Evolutionary conservation across 2,797 vertebrate species (phyloP).

Genomic region (Poecilia gillii): DNA sequence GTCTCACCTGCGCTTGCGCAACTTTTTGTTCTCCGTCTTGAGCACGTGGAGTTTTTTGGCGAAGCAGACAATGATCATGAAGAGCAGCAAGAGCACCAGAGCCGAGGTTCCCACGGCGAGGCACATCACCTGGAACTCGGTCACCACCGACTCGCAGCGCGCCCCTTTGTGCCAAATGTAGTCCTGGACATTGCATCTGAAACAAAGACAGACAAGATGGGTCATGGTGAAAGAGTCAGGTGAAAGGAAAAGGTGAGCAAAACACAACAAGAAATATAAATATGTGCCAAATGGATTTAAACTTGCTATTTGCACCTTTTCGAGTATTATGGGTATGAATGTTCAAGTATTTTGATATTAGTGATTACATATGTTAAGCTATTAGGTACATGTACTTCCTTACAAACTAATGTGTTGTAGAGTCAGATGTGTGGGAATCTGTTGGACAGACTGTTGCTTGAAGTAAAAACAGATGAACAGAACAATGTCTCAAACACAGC

Average conservation of each 20-base stretch:
- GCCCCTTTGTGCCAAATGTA: conserved; percentile 97
- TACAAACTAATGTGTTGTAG: not conserved
- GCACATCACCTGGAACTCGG: conserved; percentile 97
- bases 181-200: conserved; percentile 94
- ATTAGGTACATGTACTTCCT: not conserved
- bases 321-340: not conserved
- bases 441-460: not conserved
- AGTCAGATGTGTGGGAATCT: not conserved
- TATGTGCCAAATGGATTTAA: not conserved
- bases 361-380: not conserved
- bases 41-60: conserved; percentile 97
- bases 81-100: conserved; percentile 92
- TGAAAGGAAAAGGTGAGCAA: not conserved
- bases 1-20: conserved; percentile 93
- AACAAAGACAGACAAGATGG: conserved; percentile 37
- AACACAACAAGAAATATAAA: not conserved
- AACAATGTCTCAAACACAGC: not conserved
- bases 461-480: not conserved
- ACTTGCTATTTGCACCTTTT: not conserved
- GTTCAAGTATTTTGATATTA: not conserved
- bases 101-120: conserved; percentile 91
- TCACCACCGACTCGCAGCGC: conserved; percentile 94
- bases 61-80: conserved; percentile 97
- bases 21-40: conserved; percentile 95
- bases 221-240: conserved; percentile 31